Percentiles rank a stretch among this genome's conserved stretches.
Conservation (phyloP, 2,888 invertebrate species). For the Gymnosoma rotundatum region DNA sequence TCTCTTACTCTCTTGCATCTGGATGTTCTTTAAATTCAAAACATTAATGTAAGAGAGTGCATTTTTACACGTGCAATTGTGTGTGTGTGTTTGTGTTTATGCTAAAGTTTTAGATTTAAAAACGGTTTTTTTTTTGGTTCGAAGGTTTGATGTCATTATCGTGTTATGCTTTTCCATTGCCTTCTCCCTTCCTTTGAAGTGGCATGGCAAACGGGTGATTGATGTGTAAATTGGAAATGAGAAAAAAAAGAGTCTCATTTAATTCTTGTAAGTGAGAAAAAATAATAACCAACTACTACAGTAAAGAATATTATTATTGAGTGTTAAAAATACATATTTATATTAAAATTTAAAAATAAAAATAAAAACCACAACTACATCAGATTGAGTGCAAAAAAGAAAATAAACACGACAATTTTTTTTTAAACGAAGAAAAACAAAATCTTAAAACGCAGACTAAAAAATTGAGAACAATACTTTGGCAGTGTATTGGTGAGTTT, state of each 20-base stretch:
- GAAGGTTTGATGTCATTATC: constrained; percentile 59
- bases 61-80: constrained; percentile 5
- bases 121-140: constrained; percentile 47
- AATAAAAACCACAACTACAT: constrained; percentile 6
- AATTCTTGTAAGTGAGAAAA: constrained; percentile 35
- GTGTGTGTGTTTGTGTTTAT: constrained; percentile 5
- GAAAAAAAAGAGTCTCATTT: constrained; percentile 12
- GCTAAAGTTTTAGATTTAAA: constrained; percentile 36
- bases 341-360: not conserved
- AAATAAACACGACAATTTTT: constrained; percentile 1
- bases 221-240: constrained; percentile 43
- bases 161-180: constrained; percentile 43
- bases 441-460: constrained; percentile 12
- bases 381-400: constrained; percentile 55
- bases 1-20: constrained; percentile 22
- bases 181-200: constrained; percentile 20
- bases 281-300: not conserved
- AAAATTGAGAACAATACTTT: constrained; percentile 46
- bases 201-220: constrained; percentile 15
- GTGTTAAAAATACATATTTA: constrained; percentile 22
- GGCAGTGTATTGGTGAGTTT: constrained; percentile 55
- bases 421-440: not conserved
- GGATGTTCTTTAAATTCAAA: not conserved
- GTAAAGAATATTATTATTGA: constrained; percentile 49
- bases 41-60: constrained; percentile 42